A percentile compares a stretch with the other conserved stretches of the same genome.
phyloP scores from a whole-genome alignment of 2,888 invertebrate species.

The Cyrtodaria siliqua region DNA sequence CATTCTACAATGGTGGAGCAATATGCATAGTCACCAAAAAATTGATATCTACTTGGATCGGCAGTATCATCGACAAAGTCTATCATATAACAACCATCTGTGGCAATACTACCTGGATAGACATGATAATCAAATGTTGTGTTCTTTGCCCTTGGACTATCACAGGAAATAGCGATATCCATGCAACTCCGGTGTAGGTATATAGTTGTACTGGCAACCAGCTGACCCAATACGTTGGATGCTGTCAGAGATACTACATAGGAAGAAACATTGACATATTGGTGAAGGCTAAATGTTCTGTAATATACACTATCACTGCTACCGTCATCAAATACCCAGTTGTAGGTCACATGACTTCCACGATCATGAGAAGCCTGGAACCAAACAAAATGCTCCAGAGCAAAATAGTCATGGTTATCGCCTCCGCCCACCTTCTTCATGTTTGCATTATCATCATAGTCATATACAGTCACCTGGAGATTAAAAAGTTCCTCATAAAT shows the following conservation, averaged over 20 bases:
- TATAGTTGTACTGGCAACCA: not conserved
- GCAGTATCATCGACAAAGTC: constrained; percentile 54
- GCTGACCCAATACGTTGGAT: constrained; percentile 30
- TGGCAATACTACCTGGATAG: constrained; percentile 60
- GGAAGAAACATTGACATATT: constrained; percentile 27
- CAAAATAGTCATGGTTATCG: constrained; percentile 38
- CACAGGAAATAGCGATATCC: constrained; percentile 50
- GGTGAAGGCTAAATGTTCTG: constrained; percentile 21
- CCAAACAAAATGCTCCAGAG: constrained; percentile 50
- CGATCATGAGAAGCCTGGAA: constrained; percentile 43
- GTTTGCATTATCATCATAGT: constrained; percentile 34
- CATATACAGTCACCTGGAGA: constrained; percentile 28
- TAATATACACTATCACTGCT: constrained; percentile 31
- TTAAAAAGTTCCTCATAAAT: constrained; percentile 53
- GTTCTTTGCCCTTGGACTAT: constrained; percentile 57
- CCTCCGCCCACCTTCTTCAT: constrained; percentile 45
- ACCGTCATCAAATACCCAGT: constrained; percentile 62
- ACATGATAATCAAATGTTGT: constrained; percentile 56
- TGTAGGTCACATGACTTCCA: constrained; percentile 62
- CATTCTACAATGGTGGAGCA: constrained; percentile 54
- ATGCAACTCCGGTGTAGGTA: constrained; percentile 53
- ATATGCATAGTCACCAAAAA: constrained; percentile 51
- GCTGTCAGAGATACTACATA: constrained; percentile 42
- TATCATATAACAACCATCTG: constrained; percentile 66
- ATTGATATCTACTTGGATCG: constrained; percentile 47